A percentile compares a stretch with the other conserved stretches of the same genome.
phyloP scores from a whole-genome alignment of 2,113 vertebrate species.

The Saiga tatarica region DNA sequence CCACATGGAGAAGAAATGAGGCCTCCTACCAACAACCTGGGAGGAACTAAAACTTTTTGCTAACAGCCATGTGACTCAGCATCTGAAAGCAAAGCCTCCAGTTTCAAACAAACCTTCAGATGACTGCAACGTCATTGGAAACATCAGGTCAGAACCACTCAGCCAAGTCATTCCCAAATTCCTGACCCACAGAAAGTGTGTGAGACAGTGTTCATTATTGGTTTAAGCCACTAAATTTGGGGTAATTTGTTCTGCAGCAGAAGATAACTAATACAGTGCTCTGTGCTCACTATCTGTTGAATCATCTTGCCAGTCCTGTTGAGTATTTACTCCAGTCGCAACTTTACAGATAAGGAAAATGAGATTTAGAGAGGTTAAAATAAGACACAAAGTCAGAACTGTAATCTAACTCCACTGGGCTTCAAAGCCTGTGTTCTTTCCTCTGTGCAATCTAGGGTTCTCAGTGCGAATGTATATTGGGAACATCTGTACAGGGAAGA shows the following conservation, averaged over 20 bases:
- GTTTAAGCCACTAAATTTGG: not conserved
- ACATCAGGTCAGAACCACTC: not conserved
- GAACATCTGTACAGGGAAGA: not conserved
- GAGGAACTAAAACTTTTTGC: not conserved
- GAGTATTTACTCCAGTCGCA: not conserved
- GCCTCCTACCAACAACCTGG: not conserved
- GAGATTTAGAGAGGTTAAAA: not conserved
- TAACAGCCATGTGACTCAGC: not conserved
- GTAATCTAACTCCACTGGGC: not conserved
- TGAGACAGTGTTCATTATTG: not conserved
- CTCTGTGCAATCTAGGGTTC: not conserved
- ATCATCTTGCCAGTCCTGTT: not conserved
- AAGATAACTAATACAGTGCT: not conserved
- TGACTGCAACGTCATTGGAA: not conserved
- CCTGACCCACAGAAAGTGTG: not conserved
- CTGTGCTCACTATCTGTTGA: not conserved
- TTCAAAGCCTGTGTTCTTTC: not conserved
- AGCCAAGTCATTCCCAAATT: not conserved
- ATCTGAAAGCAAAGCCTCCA: not conserved
- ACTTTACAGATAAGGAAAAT: not conserved
- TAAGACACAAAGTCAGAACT: not conserved
- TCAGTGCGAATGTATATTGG: not conserved
- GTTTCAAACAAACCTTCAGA: not conserved
- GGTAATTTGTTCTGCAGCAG: constrained; percentile 22
- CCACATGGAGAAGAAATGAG: not conserved